These are phyloP conservation scores for Nycticorax nycticorax DNA, from an alignment of 2,113 vertebrate genomes.

Conservation along the genomic window DNA sequence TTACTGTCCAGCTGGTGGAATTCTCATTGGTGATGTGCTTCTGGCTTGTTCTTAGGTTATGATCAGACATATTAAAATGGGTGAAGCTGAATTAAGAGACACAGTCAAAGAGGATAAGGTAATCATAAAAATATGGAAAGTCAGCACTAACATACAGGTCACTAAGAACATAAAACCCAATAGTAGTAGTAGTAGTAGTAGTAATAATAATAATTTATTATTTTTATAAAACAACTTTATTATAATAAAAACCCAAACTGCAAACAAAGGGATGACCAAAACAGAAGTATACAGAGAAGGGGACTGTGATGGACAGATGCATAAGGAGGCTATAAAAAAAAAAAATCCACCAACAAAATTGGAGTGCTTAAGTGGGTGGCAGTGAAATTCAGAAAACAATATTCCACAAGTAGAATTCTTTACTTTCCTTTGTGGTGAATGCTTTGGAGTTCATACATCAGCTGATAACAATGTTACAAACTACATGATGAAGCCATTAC, in stretches of 20 bases:
- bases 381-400: not conserved
- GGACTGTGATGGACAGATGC: not conserved
- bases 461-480: not conserved
- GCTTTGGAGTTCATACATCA: not conserved
- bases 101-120: not conserved
- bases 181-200: not conserved
- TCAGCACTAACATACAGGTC: not conserved
- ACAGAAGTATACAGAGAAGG: not conserved
- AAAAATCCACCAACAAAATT: not conserved
- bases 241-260: not conserved
- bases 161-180: not conserved
- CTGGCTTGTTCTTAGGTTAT: not conserved
- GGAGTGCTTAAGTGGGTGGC: not conserved
- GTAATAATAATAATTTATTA: not conserved
- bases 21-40: not conserved
- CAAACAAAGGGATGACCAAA: not conserved
- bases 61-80: not conserved
- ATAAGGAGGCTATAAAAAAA: not conserved
- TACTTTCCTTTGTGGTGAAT: not conserved
- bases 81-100: not conserved
- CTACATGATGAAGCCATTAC: not conserved
- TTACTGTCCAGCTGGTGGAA: not conserved
- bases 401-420: not conserved
- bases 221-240: no score
- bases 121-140: not conserved